Evolutionary conservation across 2,113 vertebrate species (phyloP), one percentile per base, ranked within the genome.

Genomic region (Scortum barcoo): DNA sequence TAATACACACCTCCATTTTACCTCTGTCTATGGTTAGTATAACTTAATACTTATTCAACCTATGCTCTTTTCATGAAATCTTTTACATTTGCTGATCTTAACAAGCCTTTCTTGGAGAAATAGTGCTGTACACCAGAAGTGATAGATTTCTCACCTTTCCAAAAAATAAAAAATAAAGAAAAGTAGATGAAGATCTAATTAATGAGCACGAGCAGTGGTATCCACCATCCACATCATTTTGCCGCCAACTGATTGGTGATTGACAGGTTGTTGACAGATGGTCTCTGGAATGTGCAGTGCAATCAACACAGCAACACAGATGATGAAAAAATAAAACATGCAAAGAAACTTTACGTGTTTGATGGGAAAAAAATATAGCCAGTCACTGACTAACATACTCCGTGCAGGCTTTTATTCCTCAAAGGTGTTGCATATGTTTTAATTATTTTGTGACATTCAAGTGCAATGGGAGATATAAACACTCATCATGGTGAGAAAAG

Each of bases 171-270:
- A n/a, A n/a, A n/a, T n/a, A n/a, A n/a, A n/a, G n/a, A n/a, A n/a
- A n/a, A 42, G 16, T 30, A 77, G 46, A 74, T 46, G 13, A 76
- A 76, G 33, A 6, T 8, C 28, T 36, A 24, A 72, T 48, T 19
- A 67, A 40, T 42, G 33, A 68, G 56, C 48, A 36, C 12, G 28
- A 69, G 48, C 50, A 54, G 53, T 4, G 0, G 11, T 20, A 38
- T 26, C 48, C 28, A 48, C 40, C 36, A 24, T 36, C 19, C 1
- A 36, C 30, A 44, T 50, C 65, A 50, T 10, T 24, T 24, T 8
- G 17, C 40, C 22, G 33, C 40, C 28, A 36, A 48, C 56, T 57
- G 24, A 57, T 36, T 58, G 13, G 8, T 56, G 50, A 57, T 9
- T 56, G 40, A 48, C 57, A 17, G 12, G 13, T 33, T 24, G 22